phyloP scores from a whole-genome alignment of 2,113 vertebrate species.

The Marcusenius ussheri region DNA sequence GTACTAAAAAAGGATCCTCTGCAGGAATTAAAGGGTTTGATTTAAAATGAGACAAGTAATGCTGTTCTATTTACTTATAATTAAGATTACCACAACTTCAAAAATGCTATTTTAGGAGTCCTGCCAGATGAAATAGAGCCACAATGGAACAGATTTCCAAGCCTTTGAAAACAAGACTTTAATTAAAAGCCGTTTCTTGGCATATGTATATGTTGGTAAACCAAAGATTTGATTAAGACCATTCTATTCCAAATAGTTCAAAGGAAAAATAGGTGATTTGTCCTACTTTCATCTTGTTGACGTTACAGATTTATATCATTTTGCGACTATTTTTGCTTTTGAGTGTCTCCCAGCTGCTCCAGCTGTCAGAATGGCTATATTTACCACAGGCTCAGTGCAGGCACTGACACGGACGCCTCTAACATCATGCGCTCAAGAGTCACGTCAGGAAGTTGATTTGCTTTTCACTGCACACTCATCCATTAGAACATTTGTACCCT shows the following conservation, averaged over 20 bases:
- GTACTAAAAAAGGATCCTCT: background rate
- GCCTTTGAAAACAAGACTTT: constrained; percentile 1
- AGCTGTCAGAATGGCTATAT: background rate
- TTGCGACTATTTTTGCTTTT: background rate
- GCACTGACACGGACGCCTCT: background rate
- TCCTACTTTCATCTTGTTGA: background rate
- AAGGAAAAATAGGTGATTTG: background rate
- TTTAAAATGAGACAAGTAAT: background rate
- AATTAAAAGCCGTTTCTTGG: background rate
- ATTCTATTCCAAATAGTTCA: background rate
- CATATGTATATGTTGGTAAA: background rate
- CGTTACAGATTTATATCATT: background rate
- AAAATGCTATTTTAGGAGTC: background rate
- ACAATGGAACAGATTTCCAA: background rate
- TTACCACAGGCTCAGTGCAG: background rate
- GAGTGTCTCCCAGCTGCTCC: background rate
- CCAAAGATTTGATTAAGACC: constrained; percentile 1
- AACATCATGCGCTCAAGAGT: background rate
- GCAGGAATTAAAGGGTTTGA: background rate
- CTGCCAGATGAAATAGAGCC: background rate
- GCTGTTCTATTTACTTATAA: background rate
- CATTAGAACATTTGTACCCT: background rate
- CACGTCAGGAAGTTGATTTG: background rate
- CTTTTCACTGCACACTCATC: background rate
- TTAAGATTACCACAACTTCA: background rate